Evolutionary conservation across 2,113 vertebrate genomes (phyloP), one percentile per base, ranked within the genome.

Genomic region (Sinocyclocheilus grahami): DNA sequence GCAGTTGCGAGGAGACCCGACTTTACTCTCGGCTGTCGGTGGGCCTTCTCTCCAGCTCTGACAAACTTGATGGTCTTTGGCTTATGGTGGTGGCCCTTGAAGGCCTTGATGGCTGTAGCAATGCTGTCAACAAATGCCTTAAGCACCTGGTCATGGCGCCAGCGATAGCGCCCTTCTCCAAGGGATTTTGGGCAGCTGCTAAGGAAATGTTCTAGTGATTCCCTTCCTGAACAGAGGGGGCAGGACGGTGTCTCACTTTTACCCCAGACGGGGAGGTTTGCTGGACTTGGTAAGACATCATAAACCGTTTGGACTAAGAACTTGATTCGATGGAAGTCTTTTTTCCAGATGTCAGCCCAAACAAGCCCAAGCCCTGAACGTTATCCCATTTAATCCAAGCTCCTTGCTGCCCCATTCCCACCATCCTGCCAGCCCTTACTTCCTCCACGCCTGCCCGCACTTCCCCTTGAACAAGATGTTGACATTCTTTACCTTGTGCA

Each of bases 311-410:
- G 30, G 0, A 33, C 2, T 33, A 33, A 33, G 30, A 33, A 33
- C 30, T 33, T 33, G 30, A 33, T 33, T 33, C 30, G 30, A 33
- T 51, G 39, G 42, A 20, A 82, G 60, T 69, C 74, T 75, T 3
- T 20, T 48, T 75, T 42, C 72, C 72, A 48, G 20, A 75, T 75
- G 42, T 46, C 5, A 16, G 16, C 2, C 53, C 58, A 81, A 11
- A 33, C 30, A 33, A 33, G 30, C 30, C 30, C 30, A 33, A 33
- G 30, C 30, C 30, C 55, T 1, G 33, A 18, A 37, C 62, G 48
- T n/a, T 75, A 27, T 82, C 62, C 37, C 79, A 82, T 82, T 11
- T 67, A 67, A 62, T 82, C n/a, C 79, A 67, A 12, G 62, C 37
- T 65, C 79, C 79, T 27, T 82, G 79, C 22, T 65, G 60, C 14